Evolutionary conservation across 2,113 vertebrate species (phyloP), one percentile per base, ranked within the genome.

Genomic region (Notothenia rossii): DNA sequence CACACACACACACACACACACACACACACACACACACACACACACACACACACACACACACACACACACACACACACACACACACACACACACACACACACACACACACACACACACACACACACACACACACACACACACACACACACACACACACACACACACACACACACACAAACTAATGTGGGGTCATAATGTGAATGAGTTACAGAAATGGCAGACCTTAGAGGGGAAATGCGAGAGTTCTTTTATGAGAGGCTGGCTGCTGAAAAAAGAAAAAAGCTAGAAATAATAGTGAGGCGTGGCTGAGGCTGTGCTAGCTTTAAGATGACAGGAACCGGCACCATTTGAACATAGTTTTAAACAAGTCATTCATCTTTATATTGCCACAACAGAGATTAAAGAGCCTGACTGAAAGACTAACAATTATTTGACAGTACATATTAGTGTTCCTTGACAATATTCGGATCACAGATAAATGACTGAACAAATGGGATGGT

Each of bases 41-140:
- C 22, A 22, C 88, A 88, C n/a, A n/a, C n/a, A n/a, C n/a, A n/a
- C n/a, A n/a, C n/a, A n/a, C n/a, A n/a, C n/a, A n/a, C n/a, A n/a
- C n/a, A n/a, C n/a, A 92, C 90, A 80, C 77, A 92, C 87, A 92
- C 89, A 88, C 25, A 59, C 84, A 63, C 79, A 75, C 77, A 25
- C 25, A 2, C 25, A 25, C 25, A 22, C 22, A 22, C 22, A 22
- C 22, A 22, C 22, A 22, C 22, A 22, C 22, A 22, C 22, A 22
- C 22, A 22, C 22, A 22, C 22, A 22, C 22, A 22, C 22, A 22
- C 22, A 25, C 22, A 25, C 22, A 25, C 22, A 25, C 22, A 25
- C 22, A 25, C 22, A 25, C 22, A 25, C 22, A 25, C 22, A 25
- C 22, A 25, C 22, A 25, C 22, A 25, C 22, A 25, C 22, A 25